Percentiles rank a stretch among this genome's conserved stretches.
These are phyloP conservation scores for Epizoanthus stellaris DNA, from an alignment of 92 coral and sea anemone genomes.

Conservation along the genomic window DNA sequence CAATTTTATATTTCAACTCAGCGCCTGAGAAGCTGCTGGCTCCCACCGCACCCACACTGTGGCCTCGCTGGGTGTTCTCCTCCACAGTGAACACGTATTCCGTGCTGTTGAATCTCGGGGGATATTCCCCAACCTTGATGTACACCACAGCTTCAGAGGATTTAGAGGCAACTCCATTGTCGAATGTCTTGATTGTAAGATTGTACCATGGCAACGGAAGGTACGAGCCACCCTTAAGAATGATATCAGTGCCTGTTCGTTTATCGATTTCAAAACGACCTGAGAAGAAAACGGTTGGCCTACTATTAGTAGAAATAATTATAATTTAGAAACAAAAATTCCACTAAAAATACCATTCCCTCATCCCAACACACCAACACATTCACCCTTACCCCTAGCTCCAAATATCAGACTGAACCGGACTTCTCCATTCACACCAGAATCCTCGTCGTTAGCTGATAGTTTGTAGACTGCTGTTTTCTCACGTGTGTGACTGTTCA, in stretches of 20 bases:
- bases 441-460: slow-evolving; percentile 81
- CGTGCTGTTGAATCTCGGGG: slow-evolving; percentile 70
- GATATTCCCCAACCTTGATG: slow-evolving; percentile 75
- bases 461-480: slow-evolving; percentile 74
- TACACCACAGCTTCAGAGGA: slow-evolving; percentile 54
- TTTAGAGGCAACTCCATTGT: slow-evolving; percentile 72
- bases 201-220: slow-evolving; percentile 74
- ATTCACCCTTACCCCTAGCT: slow-evolving; percentile 38
- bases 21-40: slow-evolving; percentile 91
- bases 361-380: slow-evolving; percentile 23
- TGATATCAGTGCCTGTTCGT: slow-evolving; percentile 47
- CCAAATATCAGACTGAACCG: slow-evolving; percentile 64
- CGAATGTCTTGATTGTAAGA: slow-evolving; percentile 80
- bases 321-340: background rate
- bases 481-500: slow-evolving; percentile 75
- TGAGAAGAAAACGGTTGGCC: slow-evolving; percentile 7
- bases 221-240: slow-evolving; percentile 57
- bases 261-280: slow-evolving; percentile 44
- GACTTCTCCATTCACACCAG: slow-evolving; percentile 72
- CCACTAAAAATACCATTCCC: too few species aligned
- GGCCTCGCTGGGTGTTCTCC: slow-evolving; percentile 83
- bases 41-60: slow-evolving; percentile 69
- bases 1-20: slow-evolving; percentile 66
- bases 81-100: slow-evolving; percentile 78
- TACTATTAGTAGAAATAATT: slow-evolving; percentile 35